phyloP scores from a whole-genome alignment of 2,888 invertebrate genomes.

The Chaitophorus viminalis region DNA sequence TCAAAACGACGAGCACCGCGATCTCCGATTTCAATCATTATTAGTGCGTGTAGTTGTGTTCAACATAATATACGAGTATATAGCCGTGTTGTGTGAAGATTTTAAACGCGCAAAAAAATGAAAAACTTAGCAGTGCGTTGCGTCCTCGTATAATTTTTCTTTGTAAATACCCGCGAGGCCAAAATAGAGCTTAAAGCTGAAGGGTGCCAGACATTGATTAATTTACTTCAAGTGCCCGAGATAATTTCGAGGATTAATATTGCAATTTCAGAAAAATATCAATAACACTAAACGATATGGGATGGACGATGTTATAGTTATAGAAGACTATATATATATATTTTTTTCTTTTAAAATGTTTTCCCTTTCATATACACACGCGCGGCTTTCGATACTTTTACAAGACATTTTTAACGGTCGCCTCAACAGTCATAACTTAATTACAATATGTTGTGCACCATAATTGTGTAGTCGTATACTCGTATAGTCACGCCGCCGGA shows the following conservation, averaged over 20 bases:
- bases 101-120: too few relatives aligned
- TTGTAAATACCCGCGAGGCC: neutral
- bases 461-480: too few relatives aligned
- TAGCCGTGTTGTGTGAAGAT: too few relatives aligned
- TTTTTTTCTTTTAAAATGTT: neutral
- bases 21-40: too few relatives aligned
- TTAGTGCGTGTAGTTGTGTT: too few relatives aligned
- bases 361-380: neutral
- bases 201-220: slow-evolving; percentile 34
- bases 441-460: too few relatives aligned
- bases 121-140: too few relatives aligned
- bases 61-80: too few relatives aligned
- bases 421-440: too few relatives aligned
- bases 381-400: neutral
- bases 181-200: neutral
- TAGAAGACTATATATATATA: neutral
- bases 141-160: too few relatives aligned
- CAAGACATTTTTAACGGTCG: neutral
- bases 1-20: too few relatives aligned
- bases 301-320: neutral
- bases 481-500: too few relatives aligned
- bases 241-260: slow-evolving; percentile 10
- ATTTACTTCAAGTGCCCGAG: slow-evolving; percentile 11
- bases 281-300: neutral
- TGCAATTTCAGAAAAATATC: slow-evolving; percentile 7